Evolutionary conservation across 2,888 invertebrate genomes (phyloP).

Genomic region (Eupithecia insigniata): DNA sequence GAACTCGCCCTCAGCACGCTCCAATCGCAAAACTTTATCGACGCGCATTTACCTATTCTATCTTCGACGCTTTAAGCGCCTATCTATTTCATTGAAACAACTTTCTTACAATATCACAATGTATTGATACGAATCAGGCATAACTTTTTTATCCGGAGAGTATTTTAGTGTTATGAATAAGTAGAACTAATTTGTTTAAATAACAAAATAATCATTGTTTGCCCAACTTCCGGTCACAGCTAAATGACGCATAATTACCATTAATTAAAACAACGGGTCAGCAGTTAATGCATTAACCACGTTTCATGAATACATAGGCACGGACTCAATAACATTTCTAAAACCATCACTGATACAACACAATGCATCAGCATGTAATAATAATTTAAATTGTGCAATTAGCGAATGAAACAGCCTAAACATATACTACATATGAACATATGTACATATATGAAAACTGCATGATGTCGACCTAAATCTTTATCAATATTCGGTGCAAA

Average conservation of each 20-base stretch:
- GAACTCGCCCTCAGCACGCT: slow-evolving; percentile 31
- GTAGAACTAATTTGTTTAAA: neutral
- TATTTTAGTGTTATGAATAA: neutral
- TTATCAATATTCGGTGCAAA: slow-evolving; percentile 63
- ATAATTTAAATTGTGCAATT: slow-evolving; percentile 53
- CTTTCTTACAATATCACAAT: slow-evolving; percentile 1
- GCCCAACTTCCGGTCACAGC: slow-evolving; percentile 38
- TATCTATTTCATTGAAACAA: slow-evolving; percentile 2
- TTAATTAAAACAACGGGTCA: slow-evolving; percentile 47
- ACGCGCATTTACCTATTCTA: neutral
- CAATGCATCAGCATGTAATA: slow-evolving; percentile 30
- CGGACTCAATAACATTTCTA: slow-evolving; percentile 18
- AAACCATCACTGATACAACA: slow-evolving; percentile 19
- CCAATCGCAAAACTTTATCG: slow-evolving; percentile 17
- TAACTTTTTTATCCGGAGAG: neutral
- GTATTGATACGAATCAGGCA: neutral
- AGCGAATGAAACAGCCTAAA: slow-evolving; percentile 51
- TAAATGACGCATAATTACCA: slow-evolving; percentile 21
- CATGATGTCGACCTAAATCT: slow-evolving; percentile 64
- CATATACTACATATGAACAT: no score
- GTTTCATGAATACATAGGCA: slow-evolving; percentile 24
- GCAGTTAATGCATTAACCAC: slow-evolving; percentile 45
- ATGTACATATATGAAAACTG: slow-evolving; percentile 59
- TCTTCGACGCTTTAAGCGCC: neutral
- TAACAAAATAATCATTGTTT: slow-evolving; percentile 21